These are phyloP conservation scores for Lophochroa leadbeateri DNA, from an alignment of 2,113 vertebrate genomes.

Conservation along the genomic window DNA sequence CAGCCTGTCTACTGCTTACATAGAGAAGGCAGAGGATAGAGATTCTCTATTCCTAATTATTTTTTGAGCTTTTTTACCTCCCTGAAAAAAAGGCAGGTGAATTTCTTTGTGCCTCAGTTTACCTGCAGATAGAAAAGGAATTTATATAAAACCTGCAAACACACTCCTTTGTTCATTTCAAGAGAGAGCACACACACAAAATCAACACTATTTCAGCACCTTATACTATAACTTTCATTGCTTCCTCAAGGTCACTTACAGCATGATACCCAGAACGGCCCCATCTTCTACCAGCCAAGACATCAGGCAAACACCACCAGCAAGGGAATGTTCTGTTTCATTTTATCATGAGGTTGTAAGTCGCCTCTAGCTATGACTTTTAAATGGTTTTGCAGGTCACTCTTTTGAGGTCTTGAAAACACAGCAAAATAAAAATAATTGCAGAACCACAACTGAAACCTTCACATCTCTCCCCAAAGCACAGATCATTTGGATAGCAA, in stretches of 20 bases:
- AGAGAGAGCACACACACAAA: background rate
- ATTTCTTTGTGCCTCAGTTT: background rate
- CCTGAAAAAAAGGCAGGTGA: background rate
- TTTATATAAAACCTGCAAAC: background rate
- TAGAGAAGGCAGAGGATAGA: background rate
- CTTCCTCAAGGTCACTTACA: background rate
- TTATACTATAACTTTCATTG: background rate
- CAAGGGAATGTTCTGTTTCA: background rate
- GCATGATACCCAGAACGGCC: background rate
- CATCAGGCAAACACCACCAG: background rate
- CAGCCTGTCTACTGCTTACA: background rate
- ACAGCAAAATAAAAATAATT: conserved; percentile 24
- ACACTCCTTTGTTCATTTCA: background rate
- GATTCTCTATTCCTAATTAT: background rate
- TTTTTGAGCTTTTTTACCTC: rapidly evolving
- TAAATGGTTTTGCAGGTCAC: conserved; percentile 14
- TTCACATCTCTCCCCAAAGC: background rate
- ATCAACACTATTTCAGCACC: background rate
- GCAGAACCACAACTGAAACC: background rate
- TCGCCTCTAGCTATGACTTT: background rate
- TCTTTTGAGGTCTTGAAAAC: conserved; percentile 9
- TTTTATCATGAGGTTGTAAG: background rate
- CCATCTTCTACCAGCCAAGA: background rate
- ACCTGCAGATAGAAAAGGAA: background rate
- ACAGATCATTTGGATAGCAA: background rate